phyloP scores from a whole-genome alignment of 2,113 vertebrate genomes.

The Grallaria varia region DNA sequence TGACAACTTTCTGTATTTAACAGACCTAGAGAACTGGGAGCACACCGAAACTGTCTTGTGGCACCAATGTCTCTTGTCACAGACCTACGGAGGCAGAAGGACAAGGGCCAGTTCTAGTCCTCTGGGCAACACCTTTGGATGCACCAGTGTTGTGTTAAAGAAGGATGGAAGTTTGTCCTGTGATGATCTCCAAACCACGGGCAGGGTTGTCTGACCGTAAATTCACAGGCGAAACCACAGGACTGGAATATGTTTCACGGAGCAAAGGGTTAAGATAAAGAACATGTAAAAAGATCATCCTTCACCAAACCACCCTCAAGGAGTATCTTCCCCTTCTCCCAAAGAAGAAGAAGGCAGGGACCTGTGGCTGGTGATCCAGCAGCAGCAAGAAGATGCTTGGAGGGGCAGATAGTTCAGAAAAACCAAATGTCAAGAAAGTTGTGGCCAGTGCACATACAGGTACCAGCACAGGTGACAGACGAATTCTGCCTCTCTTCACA shows the following conservation, averaged over 20 bases:
- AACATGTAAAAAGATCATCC: not conserved
- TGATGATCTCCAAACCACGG: not conserved
- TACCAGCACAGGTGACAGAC: rapidly evolving
- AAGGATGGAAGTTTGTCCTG: not conserved
- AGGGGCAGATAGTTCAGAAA: not conserved
- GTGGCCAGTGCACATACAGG: rapidly evolving
- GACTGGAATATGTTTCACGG: not conserved
- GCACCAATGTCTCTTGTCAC: not conserved
- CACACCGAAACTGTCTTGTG: not conserved
- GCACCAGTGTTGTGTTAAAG: rapidly evolving
- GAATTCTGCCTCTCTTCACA: not conserved
- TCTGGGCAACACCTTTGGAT: not conserved
- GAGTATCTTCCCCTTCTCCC: not conserved
- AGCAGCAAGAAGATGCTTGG: not conserved
- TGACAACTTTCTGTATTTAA: not conserved
- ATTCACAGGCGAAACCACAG: not conserved
- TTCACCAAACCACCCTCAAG: not conserved
- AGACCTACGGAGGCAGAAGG: not conserved
- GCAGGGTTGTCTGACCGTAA: not conserved
- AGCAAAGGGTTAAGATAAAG: not conserved
- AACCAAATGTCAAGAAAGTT: not conserved
- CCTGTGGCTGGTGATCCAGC: not conserved
- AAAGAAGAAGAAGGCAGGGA: not conserved
- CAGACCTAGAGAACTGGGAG: not conserved
- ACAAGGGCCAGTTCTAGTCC: not conserved